A percentile compares a stretch with the other conserved stretches of the same genome.
Conservation (phyloP, 2,113 vertebrate genomes). For the Grammomys surdaster region DNA sequence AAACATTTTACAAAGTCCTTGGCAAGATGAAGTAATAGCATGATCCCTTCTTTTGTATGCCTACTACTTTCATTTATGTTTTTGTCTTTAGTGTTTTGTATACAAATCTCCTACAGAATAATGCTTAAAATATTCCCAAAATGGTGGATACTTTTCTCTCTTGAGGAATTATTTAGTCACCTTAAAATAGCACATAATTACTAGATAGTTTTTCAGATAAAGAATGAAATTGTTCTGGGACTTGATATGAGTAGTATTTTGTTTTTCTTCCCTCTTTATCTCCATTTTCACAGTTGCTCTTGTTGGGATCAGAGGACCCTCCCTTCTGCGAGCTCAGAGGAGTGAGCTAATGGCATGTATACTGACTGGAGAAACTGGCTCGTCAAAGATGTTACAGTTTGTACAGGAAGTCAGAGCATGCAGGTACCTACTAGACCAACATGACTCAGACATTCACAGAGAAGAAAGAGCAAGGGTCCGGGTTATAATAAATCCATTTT, state of each 20-base stretch:
- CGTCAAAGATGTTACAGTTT: neutral
- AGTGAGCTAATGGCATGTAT: neutral
- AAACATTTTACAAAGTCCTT: neutral
- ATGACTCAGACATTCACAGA: neutral
- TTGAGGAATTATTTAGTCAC: neutral
- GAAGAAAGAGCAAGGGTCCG: neutral
- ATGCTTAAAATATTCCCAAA: neutral
- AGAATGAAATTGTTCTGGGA: neutral
- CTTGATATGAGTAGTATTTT: neutral
- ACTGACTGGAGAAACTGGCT: neutral
- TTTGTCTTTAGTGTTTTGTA: slow-evolving; percentile 1
- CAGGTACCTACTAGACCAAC: neutral
- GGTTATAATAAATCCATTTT: neutral
- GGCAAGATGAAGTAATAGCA: neutral
- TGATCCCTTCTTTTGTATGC: neutral
- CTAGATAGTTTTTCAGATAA: slow-evolving; percentile 8
- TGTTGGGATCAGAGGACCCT: neutral
- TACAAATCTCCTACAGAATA: neutral
- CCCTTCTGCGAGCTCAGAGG: neutral
- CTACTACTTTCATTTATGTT: neutral
- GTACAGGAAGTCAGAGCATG: neutral
- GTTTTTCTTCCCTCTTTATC: neutral
- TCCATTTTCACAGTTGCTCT: neutral
- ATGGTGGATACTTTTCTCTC: neutral
- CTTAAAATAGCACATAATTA: neutral